Conservation (phyloP, 2,797 vertebrate species). For the Ciconia nigra region DNA sequence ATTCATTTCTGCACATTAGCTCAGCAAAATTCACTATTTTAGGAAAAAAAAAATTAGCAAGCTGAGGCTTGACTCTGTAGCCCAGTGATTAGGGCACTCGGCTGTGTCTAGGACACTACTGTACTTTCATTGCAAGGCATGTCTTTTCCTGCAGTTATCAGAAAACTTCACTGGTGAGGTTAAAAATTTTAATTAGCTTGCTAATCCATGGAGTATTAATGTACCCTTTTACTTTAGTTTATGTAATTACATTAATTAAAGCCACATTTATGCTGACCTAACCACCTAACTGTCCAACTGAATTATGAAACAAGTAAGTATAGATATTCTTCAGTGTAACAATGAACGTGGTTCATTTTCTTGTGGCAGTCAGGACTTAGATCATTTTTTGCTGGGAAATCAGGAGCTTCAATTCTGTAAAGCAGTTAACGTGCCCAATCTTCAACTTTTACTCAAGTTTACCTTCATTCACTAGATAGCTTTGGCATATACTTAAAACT, state of each 20-base stretch:
- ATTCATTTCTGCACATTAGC: neutral
- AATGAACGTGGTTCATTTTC: neutral
- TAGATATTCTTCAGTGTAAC: neutral
- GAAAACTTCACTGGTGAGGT: neutral
- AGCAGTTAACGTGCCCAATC: neutral
- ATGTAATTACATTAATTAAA: constrained; percentile 21
- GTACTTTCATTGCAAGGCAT: neutral
- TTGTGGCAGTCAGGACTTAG: neutral
- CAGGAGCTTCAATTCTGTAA: neutral
- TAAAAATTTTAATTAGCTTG: constrained; percentile 31
- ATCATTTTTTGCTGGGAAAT: neutral
- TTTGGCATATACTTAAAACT: neutral
- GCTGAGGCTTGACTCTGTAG: neutral
- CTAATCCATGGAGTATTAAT: neutral
- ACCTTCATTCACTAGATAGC: neutral
- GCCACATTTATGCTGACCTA: neutral
- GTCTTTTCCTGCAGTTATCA: neutral
- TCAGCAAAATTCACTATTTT: neutral
- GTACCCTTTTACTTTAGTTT: neutral
- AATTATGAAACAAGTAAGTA: neutral
- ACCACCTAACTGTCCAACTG: neutral
- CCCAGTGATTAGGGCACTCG: neutral
- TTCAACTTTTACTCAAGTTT: neutral
- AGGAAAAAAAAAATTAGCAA: neutral
- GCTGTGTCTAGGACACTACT: neutral